Conservation (phyloP, 2,888 invertebrate genomes). For the Agelastica alni region DNA sequence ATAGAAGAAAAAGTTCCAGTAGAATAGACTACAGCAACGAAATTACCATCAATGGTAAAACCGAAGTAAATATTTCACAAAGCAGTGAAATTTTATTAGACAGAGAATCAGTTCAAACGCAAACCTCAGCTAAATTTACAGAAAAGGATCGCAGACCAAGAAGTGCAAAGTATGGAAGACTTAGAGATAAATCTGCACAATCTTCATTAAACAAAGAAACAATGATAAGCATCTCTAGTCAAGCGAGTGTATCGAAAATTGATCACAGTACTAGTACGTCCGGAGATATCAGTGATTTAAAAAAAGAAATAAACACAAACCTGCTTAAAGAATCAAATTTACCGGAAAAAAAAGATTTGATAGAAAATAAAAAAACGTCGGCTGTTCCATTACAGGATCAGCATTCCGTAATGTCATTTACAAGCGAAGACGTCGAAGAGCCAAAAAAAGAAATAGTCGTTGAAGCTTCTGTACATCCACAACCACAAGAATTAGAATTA, state of each 20-base stretch:
- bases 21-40: slow-evolving; percentile 46
- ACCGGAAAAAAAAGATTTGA: not conserved
- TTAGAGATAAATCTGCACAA: slow-evolving; percentile 37
- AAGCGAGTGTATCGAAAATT: slow-evolving; percentile 26
- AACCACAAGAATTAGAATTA: slow-evolving; percentile 42
- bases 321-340: slow-evolving; percentile 1
- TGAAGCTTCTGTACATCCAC: slow-evolving; percentile 54
- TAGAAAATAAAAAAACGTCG: not conserved
- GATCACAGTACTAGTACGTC: slow-evolving; percentile 43
- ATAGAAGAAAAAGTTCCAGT: slow-evolving; percentile 37
- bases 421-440: slow-evolving; percentile 51
- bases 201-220: slow-evolving; percentile 16
- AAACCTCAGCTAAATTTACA: slow-evolving; percentile 28
- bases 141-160: slow-evolving; percentile 44
- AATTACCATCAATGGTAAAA: slow-evolving; percentile 48
- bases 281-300: slow-evolving; percentile 37
- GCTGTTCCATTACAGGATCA: slow-evolving; percentile 36
- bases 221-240: slow-evolving; percentile 13
- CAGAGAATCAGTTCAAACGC: slow-evolving; percentile 22
- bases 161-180: slow-evolving; percentile 45
- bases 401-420: slow-evolving; percentile 47
- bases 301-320: slow-evolving; percentile 30
- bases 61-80: slow-evolving; percentile 49
- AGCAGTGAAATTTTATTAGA: slow-evolving; percentile 44
- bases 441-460: slow-evolving; percentile 48